Evolutionary conservation across 2,797 vertebrate genomes (phyloP).

Genomic region (Toxotes lorentzi): DNA sequence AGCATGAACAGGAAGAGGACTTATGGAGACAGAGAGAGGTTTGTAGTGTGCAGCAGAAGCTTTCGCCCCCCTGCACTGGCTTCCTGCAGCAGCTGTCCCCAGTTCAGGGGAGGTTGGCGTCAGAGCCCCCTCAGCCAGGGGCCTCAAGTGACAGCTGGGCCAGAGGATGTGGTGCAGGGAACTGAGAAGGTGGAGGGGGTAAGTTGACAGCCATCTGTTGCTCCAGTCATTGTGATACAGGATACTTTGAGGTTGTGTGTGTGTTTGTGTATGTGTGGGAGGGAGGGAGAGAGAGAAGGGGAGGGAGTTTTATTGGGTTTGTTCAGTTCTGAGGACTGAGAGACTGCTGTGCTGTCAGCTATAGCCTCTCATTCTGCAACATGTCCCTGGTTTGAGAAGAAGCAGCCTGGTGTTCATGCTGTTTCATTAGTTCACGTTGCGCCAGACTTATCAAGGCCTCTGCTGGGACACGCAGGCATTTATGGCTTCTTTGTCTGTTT

Average conservation of each 20-base stretch:
- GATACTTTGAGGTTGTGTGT: slow-evolving; percentile 70
- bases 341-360: slow-evolving; percentile 60
- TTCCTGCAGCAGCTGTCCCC: slow-evolving; percentile 78
- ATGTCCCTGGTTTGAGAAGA: slow-evolving; percentile 56
- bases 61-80: slow-evolving; percentile 41
- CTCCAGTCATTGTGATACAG: slow-evolving; percentile 85
- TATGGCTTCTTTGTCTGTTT: slow-evolving; percentile 53
- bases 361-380: slow-evolving; percentile 31
- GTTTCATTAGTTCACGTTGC: slow-evolving; percentile 48
- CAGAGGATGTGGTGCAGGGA: slow-evolving; percentile 77
- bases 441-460: slow-evolving; percentile 23
- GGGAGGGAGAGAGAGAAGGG: slow-evolving; percentile 26
- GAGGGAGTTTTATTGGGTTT: slow-evolving; percentile 68
- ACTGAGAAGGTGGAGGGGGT: slow-evolving; percentile 69
- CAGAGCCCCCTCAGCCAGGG: slow-evolving; percentile 74
- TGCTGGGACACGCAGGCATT: slow-evolving; percentile 52
- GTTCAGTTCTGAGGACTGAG: slow-evolving; percentile 58
- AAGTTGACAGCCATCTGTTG: slow-evolving; percentile 87
- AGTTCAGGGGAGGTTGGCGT: slow-evolving; percentile 76
- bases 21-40: slow-evolving; percentile 52
- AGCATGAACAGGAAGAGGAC: slow-evolving; percentile 22
- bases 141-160: slow-evolving; percentile 82
- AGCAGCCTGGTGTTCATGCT: slow-evolving; percentile 30
- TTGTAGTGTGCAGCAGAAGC: slow-evolving; percentile 54
- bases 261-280: slow-evolving; percentile 57